Percentiles rank a stretch among this genome's conserved stretches.
Evolutionary conservation across 2,797 vertebrate species (phyloP).

Genomic region (Cyclopterus lumpus): DNA sequence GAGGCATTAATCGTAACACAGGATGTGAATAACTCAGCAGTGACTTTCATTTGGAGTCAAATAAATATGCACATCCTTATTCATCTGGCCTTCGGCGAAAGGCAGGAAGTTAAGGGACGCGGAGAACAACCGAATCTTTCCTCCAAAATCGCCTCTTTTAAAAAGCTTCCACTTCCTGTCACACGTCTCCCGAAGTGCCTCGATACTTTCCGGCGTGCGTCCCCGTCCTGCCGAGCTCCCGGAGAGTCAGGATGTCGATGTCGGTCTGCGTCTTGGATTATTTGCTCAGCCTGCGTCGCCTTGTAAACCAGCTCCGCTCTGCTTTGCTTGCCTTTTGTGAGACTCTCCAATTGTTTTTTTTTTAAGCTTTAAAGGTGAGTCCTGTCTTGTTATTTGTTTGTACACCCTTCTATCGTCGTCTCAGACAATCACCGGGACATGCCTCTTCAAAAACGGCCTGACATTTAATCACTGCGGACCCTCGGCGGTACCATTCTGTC

Average conservation of each 20-base stretch:
- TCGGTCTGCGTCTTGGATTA: constrained; percentile 4
- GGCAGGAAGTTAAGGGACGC: not conserved
- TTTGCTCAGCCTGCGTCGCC: constrained; percentile 32
- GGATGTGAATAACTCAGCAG: not conserved
- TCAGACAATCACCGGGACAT: constrained; percentile 66
- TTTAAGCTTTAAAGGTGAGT: constrained; percentile 48
- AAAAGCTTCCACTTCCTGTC: not conserved
- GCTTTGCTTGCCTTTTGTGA: constrained; percentile 4
- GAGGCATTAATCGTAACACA: too few species aligned
- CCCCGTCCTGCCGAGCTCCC: constrained; percentile 2
- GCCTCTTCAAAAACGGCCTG: constrained; percentile 64
- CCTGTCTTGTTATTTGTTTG: constrained; percentile 39
- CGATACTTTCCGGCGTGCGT: not conserved
- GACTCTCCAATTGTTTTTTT: constrained; percentile 53
- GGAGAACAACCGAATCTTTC: constrained; percentile 1
- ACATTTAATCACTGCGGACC: constrained; percentile 73
- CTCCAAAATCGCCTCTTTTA: not conserved
- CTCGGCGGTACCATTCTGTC: constrained; percentile 66
- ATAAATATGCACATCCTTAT: not conserved
- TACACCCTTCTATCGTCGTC: constrained; percentile 43
- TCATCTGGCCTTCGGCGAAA: constrained; percentile 2
- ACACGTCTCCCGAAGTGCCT: constrained; percentile 6
- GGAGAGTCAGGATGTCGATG: not conserved
- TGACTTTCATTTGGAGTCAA: not conserved
- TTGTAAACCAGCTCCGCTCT: constrained; percentile 34